These are phyloP conservation scores for Lagorchestes hirsutus DNA, from an alignment of 2,797 vertebrate species.

Conservation along the genomic window DNA sequence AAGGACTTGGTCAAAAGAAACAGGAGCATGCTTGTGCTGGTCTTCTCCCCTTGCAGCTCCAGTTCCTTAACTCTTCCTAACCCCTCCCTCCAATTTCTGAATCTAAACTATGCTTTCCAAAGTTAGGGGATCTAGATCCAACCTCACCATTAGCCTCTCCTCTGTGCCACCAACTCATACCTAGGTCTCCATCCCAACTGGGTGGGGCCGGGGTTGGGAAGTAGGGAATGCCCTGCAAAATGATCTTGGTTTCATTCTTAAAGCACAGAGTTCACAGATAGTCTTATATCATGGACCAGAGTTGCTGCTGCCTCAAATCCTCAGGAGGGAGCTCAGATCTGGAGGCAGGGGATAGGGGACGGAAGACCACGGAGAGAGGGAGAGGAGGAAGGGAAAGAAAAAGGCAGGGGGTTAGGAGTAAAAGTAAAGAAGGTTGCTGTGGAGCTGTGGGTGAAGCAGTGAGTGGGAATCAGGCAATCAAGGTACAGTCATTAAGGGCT, in stretches of 20 bases:
- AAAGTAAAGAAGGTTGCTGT: not conserved
- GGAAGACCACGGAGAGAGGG: not conserved
- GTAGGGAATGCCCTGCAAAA: not conserved
- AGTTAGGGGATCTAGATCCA: constrained; percentile 35
- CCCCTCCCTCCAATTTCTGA: not conserved
- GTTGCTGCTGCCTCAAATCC: not conserved
- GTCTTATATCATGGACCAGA: not conserved
- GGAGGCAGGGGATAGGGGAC: not conserved
- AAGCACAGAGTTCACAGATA: not conserved
- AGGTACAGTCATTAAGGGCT: not conserved
- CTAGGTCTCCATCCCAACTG: constrained; percentile 9
- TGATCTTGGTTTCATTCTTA: not conserved
- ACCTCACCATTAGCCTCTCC: constrained; percentile 9
- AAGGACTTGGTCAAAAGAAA: not conserved
- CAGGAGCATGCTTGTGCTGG: constrained; percentile 8
- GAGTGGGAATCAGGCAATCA: not conserved
- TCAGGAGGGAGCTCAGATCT: not conserved
- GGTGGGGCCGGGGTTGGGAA: no score
- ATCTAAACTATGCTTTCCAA: constrained; percentile 43
- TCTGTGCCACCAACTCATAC: not conserved
- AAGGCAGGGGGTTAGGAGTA: not conserved
- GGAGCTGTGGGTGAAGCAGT: not conserved
- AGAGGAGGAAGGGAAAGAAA: not conserved
- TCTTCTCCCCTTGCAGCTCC: not conserved
- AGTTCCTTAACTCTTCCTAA: not conserved